Conservation (phyloP, 2,113 vertebrate species). For the Grus americana region DNA sequence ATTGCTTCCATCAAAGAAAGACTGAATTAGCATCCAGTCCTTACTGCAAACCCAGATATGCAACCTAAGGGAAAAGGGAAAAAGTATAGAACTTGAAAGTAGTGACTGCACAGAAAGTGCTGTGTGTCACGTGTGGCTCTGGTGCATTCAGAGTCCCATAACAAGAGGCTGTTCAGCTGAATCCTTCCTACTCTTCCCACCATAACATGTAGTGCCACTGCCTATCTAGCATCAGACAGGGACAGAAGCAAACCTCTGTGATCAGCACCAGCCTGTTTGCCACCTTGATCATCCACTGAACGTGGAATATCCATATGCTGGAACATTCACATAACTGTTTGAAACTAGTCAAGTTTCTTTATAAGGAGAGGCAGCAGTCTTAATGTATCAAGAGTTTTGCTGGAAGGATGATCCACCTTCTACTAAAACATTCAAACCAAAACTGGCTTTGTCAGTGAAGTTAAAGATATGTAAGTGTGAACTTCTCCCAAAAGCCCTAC, state of each 20-base stretch:
- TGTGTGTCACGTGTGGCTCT: neutral
- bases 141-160: neutral
- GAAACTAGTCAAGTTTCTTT: neutral
- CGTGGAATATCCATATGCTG: neutral
- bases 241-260: neutral
- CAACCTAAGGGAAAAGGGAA: neutral
- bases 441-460: neutral
- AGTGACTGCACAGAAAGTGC: neutral
- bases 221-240: neutral
- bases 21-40: neutral
- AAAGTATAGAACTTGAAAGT: neutral
- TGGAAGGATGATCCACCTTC: neutral
- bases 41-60: neutral
- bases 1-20: neutral
- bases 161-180: neutral
- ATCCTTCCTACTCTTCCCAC: neutral
- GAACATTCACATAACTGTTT: neutral
- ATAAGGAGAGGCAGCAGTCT: neutral
- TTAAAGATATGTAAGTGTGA: neutral
- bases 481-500: neutral
- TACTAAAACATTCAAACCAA: neutral
- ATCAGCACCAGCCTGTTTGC: neutral
- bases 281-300: neutral
- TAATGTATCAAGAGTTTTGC: neutral
- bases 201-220: neutral